Evolutionary conservation across 2,797 vertebrate species (phyloP).

Genomic region (Hemibagrus guttatus): DNA sequence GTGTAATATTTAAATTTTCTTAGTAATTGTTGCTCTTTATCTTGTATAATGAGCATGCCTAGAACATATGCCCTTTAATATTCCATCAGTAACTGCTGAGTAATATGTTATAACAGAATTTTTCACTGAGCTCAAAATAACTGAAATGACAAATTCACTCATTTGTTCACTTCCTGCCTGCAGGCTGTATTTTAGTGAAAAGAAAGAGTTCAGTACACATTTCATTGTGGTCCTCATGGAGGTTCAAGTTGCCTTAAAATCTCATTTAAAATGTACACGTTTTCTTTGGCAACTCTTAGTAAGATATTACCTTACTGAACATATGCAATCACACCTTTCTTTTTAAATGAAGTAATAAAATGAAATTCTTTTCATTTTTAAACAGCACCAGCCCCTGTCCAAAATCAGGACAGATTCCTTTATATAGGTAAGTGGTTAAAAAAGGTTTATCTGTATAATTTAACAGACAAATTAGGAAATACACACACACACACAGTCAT

Average conservation of each 20-base stretch:
- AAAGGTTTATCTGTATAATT: not conserved
- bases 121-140: not conserved
- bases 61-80: not conserved
- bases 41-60: not conserved
- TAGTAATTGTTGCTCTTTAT: not conserved
- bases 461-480: not conserved
- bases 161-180: too few relatives aligned
- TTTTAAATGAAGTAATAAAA: not conserved
- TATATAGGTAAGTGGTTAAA: slow-evolving; percentile 67
- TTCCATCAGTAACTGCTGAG: not conserved
- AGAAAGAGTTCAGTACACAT: not conserved
- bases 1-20: not conserved
- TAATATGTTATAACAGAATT: not conserved
- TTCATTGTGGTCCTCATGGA: not conserved
- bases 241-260: not conserved
- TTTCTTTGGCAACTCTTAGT: not conserved
- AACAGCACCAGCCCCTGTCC: slow-evolving; percentile 69
- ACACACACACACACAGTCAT: too few relatives aligned
- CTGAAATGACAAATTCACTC: not conserved
- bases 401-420: slow-evolving; percentile 71
- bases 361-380: not conserved
- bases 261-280: not conserved
- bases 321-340: not conserved
- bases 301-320: not conserved
- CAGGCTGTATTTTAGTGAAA: not conserved